Base-by-base conservation (phyloP, 2,113 vertebrate genomes). In the Python bivittatus region DNA sequence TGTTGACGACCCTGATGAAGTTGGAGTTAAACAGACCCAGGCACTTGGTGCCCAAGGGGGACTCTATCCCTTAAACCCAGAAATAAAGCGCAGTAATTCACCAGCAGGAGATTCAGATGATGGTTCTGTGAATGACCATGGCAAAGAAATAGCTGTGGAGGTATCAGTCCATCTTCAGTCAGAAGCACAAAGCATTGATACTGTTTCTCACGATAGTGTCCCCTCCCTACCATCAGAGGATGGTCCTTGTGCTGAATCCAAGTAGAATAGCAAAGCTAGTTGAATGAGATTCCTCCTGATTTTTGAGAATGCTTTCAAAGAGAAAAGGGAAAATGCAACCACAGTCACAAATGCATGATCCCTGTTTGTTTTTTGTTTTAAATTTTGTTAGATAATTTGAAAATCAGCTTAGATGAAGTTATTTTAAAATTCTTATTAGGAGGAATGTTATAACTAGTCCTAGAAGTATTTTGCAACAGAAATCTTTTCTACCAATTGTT, bases 111-210 rank as follows among this genome's bases (percentile, higher is more conserved):
- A 98, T 93, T 98, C 98, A 0, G 98, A 98, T 0, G 97, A 98
- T 0, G 98, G 97, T 2, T 98, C 97, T 60, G 13, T 97, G 94
- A 96, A 94, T 9, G 97, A 98, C 89, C 97, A 96, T 23, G 96
- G 98, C 56, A 97, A 98, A 86, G 98, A 98, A 94, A 98, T 98
- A 92, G 98, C 98, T 0, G 98, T 98, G 22, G 97, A 98, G 94
- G 98, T 98, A 89, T 98, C 98, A 84, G 94, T 98, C 5, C 98
- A 98, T 93, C 97, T 94, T 2, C 98, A 98, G 92, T 94, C 92
- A 8, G 95, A 97, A n/a, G 95, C 93, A 0, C 94, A 94, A 72
- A 92, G 95, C 94, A 97, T 97, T 6, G 96, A 96, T 91, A 97
- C 97, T 25, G 95, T 97, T 88, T 98, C 98, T 23, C 97, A 97